Base-by-base conservation (phyloP, 2,888 invertebrate species). In the Stenichneumon culpator region DNA sequence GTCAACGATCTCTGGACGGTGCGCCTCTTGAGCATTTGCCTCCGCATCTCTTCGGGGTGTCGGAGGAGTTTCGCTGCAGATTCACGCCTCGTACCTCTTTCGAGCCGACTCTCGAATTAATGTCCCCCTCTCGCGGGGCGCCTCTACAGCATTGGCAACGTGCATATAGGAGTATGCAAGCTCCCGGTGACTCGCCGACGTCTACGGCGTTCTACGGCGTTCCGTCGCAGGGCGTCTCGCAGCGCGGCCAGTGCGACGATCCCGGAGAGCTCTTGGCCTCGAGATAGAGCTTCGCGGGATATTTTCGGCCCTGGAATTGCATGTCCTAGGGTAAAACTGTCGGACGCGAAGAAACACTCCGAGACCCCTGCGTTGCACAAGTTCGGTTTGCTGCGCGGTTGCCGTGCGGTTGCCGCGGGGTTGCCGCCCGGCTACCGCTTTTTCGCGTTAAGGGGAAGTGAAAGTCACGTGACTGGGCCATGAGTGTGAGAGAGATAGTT, bases 291-390 rank as follows among this genome's bases (percentile, higher is more conserved):
- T 79, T 84, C 63, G 74, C 52, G 78, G 79, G 84, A 82, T 85
- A 85, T 85, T 85, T 85, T 85, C 85, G 82, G 85, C 79, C 75
- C 82, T 85, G 85, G 69, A 82, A 85, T 79, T 85, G 79, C 82
- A 67, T 82, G 69, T 84, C 74, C 84, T 74, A 79, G 78, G 77
- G 78, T 78, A 69, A 75, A 75, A 67, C 22, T 9, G 11, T 22
- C 28, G 9, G 25, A 25, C 28, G 28, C 28, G 22, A 2, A 22
- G 57, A 57, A 57, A 57, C 28, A 4, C 60, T 60, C n/a, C 11
- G 1, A 22, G 19, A 22, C 25, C 36, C 36, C 65, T 44, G 54
- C 74, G 44, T 67, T 68, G 28, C 39, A 73, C 72, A 52, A 74
- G 52, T 28, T 73, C 65, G 54, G 44, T 73, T 54, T 73, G 73